Percentiles rank a stretch among this genome's conserved stretches.
phyloP scores from a whole-genome alignment of 1,140 invertebrate species.

The Scylla paramamosain region DNA sequence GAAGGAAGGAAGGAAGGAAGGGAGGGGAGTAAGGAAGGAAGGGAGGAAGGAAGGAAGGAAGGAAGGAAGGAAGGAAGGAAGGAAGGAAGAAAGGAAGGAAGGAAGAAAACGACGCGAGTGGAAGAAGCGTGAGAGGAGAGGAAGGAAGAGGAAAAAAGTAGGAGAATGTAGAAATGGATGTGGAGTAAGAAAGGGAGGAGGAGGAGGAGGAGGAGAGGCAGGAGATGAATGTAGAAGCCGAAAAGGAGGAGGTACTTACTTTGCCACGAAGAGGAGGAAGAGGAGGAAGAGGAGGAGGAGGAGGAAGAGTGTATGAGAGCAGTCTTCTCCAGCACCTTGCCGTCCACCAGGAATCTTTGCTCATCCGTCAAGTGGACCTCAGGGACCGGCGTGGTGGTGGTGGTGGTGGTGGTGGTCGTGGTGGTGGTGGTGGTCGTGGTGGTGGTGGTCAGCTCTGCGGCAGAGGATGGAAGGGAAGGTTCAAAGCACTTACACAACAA shows the following conservation, averaged over 20 bases:
- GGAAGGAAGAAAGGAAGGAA: too few species aligned
- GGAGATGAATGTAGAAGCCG: background rate
- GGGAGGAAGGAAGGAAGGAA: too few species aligned
- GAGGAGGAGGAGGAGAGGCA: background rate
- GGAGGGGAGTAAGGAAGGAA: too few species aligned
- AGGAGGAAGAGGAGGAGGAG: constrained; percentile 3
- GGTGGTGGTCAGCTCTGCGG: background rate
- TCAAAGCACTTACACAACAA: background rate
- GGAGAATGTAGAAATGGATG: background rate
- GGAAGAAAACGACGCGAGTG: background rate
- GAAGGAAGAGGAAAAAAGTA: background rate
- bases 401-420: background rate
- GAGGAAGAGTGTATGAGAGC: constrained; percentile 11
- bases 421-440: background rate
- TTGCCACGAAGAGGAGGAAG: constrained; percentile 10
- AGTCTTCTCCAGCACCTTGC: constrained; percentile 8
- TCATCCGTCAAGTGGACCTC: constrained; percentile 18
- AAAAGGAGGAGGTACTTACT: constrained; percentile 13
- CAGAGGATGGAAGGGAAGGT: background rate
- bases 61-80: too few species aligned
- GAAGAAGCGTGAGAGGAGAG: background rate
- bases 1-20: too few species aligned
- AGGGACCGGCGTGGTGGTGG: background rate
- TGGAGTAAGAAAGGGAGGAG: background rate
- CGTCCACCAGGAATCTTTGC: background rate